Base-by-base conservation (phyloP, 2,888 invertebrate genomes). In the Netelia fuscicornis region DNA sequence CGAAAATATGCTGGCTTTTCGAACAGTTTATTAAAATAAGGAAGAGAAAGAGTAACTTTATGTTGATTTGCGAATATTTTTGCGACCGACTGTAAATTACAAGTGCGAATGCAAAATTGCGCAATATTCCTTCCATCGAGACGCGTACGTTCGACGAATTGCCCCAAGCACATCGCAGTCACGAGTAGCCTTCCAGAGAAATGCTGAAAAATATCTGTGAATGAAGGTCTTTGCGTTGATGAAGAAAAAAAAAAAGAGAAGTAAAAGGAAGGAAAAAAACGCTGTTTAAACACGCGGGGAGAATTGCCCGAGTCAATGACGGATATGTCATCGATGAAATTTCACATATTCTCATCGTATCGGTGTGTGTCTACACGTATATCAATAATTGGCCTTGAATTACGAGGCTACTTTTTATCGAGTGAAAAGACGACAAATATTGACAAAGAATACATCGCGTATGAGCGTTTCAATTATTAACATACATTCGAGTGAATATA, bases 341-440 rank as follows among this genome's bases (percentile, higher is more conserved):
- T 70, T 56, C 13, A 56, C 25, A n/a, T 23, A 1, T 56, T 30
- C 42, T 20, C 10, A 9, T 1, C 54, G 9, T 13, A 58, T 48
- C 48, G 17, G 17, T 20, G 1, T 2, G 11, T 10, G 20, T 8
- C 11, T 2, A 58, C 67, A 54, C 67, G 17, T 58, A 48, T 25
- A 42, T 44, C n/a, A 42, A 42, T 60, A 68, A 79, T 68, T 79
- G 56, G 68, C 60, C 67, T 68, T 72, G 80, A 81, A 77, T 56
- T 68, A 78, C 56, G 42, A 75, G 48, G 25, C 25, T 23, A 52
- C 64, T 72, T 64, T 64, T 71, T 58, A 83, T 71, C 56, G 62
- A 82, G 79, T 76, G 74, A 64, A 78, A 79, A 77, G 58, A 54
- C 52, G 54, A 65, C 65, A 83, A 72, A 77, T 48, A 80, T 74